Evolutionary conservation across 2,797 vertebrate species (phyloP), one percentile per base, ranked within the genome.

Genomic region (Morus bassanus): DNA sequence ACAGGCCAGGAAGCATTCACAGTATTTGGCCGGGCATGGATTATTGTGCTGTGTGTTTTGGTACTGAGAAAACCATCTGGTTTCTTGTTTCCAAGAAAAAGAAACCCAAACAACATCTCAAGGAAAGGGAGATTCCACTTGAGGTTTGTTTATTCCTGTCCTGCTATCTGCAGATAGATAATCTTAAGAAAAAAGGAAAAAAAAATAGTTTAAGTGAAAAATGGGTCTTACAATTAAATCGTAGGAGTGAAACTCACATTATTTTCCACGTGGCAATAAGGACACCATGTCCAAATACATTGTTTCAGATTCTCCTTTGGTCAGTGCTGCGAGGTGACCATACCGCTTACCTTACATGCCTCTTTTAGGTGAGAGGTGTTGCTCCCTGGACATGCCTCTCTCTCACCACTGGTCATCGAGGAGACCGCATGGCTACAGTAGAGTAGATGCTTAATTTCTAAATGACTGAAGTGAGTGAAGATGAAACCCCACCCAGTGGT

Each of bases 371-470:
- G 75, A 25, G 46, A 82, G 48, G 56, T 45, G 73, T 13, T 85
- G 60, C 21, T 19, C 43, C 67, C 33, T 51, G 75, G n/a, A 6
- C 5, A 13, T 0, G 1, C 57, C 41, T 57, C 54, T 80, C 33
- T 41, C 63, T 65, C 50, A 24, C 46, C 43, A 41, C 28, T 69
- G 75, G 15, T 41, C n/a, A 4, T 3, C 0, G 0, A 18, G 25
- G 37, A 25, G 11, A 54, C 2, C 0, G 1, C 15, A 10, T 45
- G 45, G 80, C 60, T 45, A 17, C 51, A 43, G 22, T 7, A 24
- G 59, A 39, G 37, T 5, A 67, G 72, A 28, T 64, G 41, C 63
- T 68, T 78, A 3, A 60, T 72, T 90, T 51, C 72, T 45, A 10
- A 39, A 18, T 13, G 35, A 43, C 50, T 37, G 1, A 41, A 68